Conservation (phyloP, 2,888 invertebrate genomes). For the Calephelis perditalis region DNA sequence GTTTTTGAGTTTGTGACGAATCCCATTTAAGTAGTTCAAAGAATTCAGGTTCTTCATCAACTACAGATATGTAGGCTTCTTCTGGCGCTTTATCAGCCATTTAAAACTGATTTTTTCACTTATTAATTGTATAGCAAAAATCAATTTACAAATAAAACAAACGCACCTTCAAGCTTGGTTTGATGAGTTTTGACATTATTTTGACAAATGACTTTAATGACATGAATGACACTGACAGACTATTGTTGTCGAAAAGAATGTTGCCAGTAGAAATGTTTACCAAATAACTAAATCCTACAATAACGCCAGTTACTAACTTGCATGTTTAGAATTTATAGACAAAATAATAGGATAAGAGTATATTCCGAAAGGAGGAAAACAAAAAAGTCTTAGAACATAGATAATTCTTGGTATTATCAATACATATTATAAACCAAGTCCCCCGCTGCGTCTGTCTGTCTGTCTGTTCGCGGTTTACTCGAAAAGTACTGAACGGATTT, state of each 20-base stretch:
- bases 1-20: conserved; percentile 47
- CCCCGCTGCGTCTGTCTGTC: too few relatives aligned
- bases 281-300: too few relatives aligned
- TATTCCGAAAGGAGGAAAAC: too few relatives aligned
- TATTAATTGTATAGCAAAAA: conserved; percentile 34
- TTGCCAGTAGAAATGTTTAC: conserved; percentile 20
- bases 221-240: too few relatives aligned
- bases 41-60: conserved; percentile 68
- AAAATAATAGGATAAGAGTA: too few relatives aligned
- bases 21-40: conserved; percentile 70
- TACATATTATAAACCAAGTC: too few relatives aligned
- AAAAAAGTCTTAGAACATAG: too few relatives aligned
- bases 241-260: background rate
- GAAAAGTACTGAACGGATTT: too few relatives aligned
- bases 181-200: conserved; percentile 31
- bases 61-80: conserved; percentile 68
- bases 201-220: background rate
- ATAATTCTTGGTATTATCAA: too few relatives aligned
- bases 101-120: conserved; percentile 42
- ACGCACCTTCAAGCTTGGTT: conserved; percentile 34
- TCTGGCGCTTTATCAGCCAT: conserved; percentile 71
- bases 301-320: too few relatives aligned
- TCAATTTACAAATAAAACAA: conserved; percentile 42
- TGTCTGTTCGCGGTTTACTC: too few relatives aligned
- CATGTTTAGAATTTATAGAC: too few relatives aligned